These are phyloP conservation scores for Epinotia brunnichana DNA, from an alignment of 2,888 invertebrate genomes.

Conservation along the genomic window DNA sequence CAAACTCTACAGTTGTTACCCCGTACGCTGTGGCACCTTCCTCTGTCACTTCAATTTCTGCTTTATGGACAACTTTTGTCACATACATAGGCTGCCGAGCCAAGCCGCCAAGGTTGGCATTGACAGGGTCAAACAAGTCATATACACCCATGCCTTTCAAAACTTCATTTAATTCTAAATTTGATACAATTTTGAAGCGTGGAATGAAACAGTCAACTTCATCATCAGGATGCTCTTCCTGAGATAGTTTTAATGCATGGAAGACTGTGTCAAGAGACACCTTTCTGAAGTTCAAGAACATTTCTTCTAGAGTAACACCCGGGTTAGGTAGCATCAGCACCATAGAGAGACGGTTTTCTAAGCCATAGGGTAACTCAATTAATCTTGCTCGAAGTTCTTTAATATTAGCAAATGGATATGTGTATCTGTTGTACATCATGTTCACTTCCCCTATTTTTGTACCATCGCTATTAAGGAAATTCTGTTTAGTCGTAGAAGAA, in stretches of 20 bases:
- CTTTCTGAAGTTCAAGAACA: slow-evolving; percentile 79
- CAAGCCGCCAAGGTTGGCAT: slow-evolving; percentile 73
- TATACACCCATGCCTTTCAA: slow-evolving; percentile 75
- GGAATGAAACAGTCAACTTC: slow-evolving; percentile 87
- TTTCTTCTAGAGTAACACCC: slow-evolving; percentile 76
- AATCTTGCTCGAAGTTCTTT: slow-evolving; percentile 83
- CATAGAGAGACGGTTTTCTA: slow-evolving; percentile 84
- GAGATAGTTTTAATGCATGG: slow-evolving; percentile 74
- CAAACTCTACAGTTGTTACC: slow-evolving; percentile 78
- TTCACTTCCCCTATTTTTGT: slow-evolving; percentile 83
- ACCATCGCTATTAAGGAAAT: slow-evolving; percentile 84
- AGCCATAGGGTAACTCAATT: slow-evolving; percentile 88
- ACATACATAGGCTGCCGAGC: slow-evolving; percentile 80
- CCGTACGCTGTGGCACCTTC: slow-evolving; percentile 88
- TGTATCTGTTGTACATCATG: slow-evolving; percentile 88
- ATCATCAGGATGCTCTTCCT: slow-evolving; percentile 82
- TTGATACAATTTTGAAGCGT: slow-evolving; percentile 84
- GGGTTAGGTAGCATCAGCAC: slow-evolving; percentile 86
- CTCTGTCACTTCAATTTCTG: slow-evolving; percentile 89
- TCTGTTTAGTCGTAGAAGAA: slow-evolving; percentile 76
- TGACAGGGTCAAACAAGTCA: slow-evolving; percentile 83
- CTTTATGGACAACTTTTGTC: slow-evolving; percentile 86
- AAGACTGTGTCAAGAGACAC: slow-evolving; percentile 79
- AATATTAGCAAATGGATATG: slow-evolving; percentile 84
- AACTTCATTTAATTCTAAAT: slow-evolving; percentile 80